A percentile compares a stretch with the other conserved stretches of the same genome.
Evolutionary conservation across 2,113 vertebrate species (phyloP).

Genomic region (Nyctibius bracteatus): DNA sequence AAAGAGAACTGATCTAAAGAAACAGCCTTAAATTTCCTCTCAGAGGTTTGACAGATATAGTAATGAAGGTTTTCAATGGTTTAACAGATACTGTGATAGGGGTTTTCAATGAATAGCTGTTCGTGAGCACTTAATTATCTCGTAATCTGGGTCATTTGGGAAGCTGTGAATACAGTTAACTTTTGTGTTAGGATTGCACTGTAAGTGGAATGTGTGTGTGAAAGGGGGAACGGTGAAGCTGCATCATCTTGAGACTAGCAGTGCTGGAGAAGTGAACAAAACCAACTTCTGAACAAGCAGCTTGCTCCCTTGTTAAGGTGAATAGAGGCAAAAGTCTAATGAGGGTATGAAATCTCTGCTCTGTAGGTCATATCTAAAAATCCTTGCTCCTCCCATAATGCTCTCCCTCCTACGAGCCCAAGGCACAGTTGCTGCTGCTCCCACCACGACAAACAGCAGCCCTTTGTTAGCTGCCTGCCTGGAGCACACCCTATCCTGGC

Average conservation of each 20-base stretch:
- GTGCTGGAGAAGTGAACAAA: background rate
- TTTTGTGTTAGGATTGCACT: background rate
- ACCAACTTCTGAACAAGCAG: background rate
- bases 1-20: background rate
- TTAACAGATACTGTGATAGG: background rate
- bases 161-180: background rate
- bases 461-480: slow-evolving; percentile 19
- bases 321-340: background rate
- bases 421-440: background rate
- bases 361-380: background rate
- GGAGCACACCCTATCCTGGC: background rate
- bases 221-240: background rate
- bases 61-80: background rate
- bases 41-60: background rate
- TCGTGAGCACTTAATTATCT: slow-evolving; percentile 36
- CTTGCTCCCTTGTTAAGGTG: background rate
- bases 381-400: background rate
- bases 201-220: background rate
- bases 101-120: slow-evolving; percentile 13
- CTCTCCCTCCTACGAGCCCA: background rate
- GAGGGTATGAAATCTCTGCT: background rate
- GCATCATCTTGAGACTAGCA: background rate
- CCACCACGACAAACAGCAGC: slow-evolving; percentile 18
- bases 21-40: background rate
- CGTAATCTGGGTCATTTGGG: slow-evolving; percentile 29